Conservation (phyloP, 2,888 invertebrate species). For the Apeira syringaria region DNA sequence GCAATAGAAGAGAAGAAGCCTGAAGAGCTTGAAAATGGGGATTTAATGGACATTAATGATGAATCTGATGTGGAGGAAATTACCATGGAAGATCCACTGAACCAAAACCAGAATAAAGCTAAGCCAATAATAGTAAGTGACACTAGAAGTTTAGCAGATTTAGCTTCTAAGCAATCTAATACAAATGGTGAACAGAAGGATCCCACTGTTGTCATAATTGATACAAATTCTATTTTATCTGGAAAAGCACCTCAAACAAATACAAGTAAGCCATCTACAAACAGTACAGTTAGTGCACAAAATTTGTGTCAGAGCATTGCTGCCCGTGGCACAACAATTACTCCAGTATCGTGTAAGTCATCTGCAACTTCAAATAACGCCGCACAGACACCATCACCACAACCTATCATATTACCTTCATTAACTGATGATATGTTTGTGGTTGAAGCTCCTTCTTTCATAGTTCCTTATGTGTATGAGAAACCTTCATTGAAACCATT, state of each 20-base stretch:
- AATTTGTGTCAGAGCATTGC: conserved; percentile 77
- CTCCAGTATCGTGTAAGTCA: conserved; percentile 68
- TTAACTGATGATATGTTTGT: conserved; percentile 96
- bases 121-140: conserved; percentile 88
- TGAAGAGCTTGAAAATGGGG: conserved; percentile 81
- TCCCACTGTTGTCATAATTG: conserved; percentile 92
- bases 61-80: conserved; percentile 75
- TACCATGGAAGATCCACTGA: conserved; percentile 87
- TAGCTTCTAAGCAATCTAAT: conserved; percentile 84
- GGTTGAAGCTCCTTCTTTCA: conserved; percentile 95
- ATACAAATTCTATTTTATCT: conserved; percentile 88
- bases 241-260: conserved; percentile 53
- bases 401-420: conserved; percentile 87
- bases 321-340: conserved; percentile 81
- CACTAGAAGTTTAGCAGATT: conserved; percentile 88
- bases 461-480: conserved; percentile 96
- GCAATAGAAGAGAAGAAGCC: conserved; percentile 78
- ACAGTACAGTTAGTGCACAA: conserved; percentile 57
- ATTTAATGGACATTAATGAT: conserved; percentile 26
- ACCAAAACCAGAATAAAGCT: conserved; percentile 58
- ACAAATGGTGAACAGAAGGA: conserved; percentile 83
- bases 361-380: conserved; percentile 27
- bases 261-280: conserved; percentile 41
- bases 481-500: conserved; percentile 93
- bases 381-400: conserved; percentile 52